Evolutionary conservation across 2,113 vertebrate species (phyloP).

Genomic region (Oryctolagus cuniculus): mOryCun1.1 NC_091438.1:71863501-71864000

Average conservation of each 20-base stretch:
- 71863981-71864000: background rate
- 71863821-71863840: constrained; percentile 30
- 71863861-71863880: background rate
- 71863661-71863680: constrained; percentile 44
- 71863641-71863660: background rate
- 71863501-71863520: constrained; percentile 31
- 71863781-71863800: background rate
- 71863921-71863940: background rate
- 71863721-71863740: constrained; percentile 5
- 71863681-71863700: constrained; percentile 51
- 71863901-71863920: background rate
- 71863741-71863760: background rate
- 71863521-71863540: constrained; percentile 7
- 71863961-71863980: constrained; percentile 58
- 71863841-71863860: background rate
- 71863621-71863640: constrained; percentile 66
- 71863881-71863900: constrained; percentile 23
- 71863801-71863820: constrained; percentile 32
- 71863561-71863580: constrained; percentile 45
- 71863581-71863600: background rate
- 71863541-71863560: constrained; percentile 35
- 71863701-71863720: constrained; percentile 56
- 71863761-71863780: constrained; percentile 20
- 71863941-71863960: constrained; percentile 15
- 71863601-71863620: constrained; percentile 32